These are phyloP conservation scores for Pangasius sanitwongsei DNA, from an alignment of 2,797 vertebrate genomes.

Conservation along the genomic window DNA sequence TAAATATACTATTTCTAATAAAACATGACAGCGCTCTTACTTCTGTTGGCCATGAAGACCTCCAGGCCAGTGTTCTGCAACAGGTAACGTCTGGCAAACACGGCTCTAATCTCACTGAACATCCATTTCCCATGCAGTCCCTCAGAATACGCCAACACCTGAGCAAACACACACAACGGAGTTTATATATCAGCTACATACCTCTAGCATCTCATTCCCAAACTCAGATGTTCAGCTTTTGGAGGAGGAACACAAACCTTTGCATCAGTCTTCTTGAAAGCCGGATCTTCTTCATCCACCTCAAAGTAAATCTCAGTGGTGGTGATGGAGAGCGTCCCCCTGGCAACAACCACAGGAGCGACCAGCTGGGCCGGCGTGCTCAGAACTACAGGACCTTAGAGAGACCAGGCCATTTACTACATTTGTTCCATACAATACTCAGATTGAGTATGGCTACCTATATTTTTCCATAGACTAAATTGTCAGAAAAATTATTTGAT, in stretches of 20 bases:
- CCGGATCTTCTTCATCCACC: slow-evolving; percentile 92
- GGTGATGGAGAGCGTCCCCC: slow-evolving; percentile 96
- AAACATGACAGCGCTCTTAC: slow-evolving; percentile 67
- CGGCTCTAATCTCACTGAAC: slow-evolving; percentile 98
- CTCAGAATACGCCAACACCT: slow-evolving; percentile 94
- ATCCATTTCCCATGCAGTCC: slow-evolving; percentile 99
- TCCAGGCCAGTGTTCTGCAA: slow-evolving; percentile 95
- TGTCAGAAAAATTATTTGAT: background rate
- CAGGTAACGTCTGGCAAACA: slow-evolving; percentile 92
- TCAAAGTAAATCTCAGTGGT: slow-evolving; percentile 99
- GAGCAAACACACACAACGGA: slow-evolving; percentile 25
- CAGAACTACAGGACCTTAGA: slow-evolving; percentile 90
- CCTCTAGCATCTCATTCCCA: background rate
- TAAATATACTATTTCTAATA: background rate
- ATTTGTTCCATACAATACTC: background rate
- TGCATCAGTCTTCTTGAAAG: slow-evolving; percentile 91
- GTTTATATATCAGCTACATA: background rate
- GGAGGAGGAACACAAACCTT: slow-evolving; percentile 75
- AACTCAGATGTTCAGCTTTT: background rate
- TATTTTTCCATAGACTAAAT: background rate
- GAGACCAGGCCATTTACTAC: slow-evolving; percentile 22
- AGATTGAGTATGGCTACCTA: background rate
- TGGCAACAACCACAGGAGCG: slow-evolving; percentile 93
- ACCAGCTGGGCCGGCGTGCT: slow-evolving; percentile 96
- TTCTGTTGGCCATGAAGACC: slow-evolving; percentile 98